Percentiles rank a stretch among this genome's conserved stretches.
These are phyloP conservation scores for Trinorchestia longiramus DNA, from an alignment of 1,140 invertebrate species.

Conservation along the genomic window DNA sequence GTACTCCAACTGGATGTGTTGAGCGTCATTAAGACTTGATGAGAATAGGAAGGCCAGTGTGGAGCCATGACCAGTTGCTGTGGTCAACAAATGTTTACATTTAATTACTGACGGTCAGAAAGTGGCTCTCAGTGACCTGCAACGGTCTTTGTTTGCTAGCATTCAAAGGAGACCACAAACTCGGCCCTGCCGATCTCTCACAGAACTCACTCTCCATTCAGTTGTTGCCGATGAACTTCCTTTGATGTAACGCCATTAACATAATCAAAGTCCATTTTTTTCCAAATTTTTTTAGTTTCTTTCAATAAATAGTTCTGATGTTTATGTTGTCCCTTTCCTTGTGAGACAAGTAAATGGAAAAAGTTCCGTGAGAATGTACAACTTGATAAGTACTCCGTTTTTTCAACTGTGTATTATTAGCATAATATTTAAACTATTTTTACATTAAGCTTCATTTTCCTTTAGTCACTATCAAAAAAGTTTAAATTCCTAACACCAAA, in stretches of 20 bases:
- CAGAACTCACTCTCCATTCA: neutral
- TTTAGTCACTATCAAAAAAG: too few species aligned
- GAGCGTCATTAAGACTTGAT: constrained; percentile 3
- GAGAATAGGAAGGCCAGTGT: neutral
- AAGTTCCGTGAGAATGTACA: too few species aligned
- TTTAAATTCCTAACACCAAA: too few species aligned
- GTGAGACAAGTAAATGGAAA: too few species aligned
- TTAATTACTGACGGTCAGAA: constrained; percentile 16
- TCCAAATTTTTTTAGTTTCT: too few species aligned
- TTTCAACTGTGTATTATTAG: too few species aligned
- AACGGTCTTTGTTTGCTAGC: neutral
- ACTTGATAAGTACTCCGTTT: too few species aligned
- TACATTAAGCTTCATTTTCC: too few species aligned
- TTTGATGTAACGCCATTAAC: neutral
- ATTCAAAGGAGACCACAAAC: neutral
- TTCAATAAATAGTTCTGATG: too few species aligned
- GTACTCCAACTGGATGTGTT: neutral
- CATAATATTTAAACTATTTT: too few species aligned
- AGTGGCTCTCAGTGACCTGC: neutral
- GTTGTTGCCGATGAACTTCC: neutral
- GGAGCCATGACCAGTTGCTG: neutral
- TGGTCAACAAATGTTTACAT: constrained; percentile 28
- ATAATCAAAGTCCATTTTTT: neutral
- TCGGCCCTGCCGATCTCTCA: neutral
- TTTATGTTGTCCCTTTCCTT: too few species aligned